These are phyloP conservation scores for Onthophagus sagittarius DNA, from an alignment of 2,888 invertebrate genomes.

Conservation along the genomic window DNA sequence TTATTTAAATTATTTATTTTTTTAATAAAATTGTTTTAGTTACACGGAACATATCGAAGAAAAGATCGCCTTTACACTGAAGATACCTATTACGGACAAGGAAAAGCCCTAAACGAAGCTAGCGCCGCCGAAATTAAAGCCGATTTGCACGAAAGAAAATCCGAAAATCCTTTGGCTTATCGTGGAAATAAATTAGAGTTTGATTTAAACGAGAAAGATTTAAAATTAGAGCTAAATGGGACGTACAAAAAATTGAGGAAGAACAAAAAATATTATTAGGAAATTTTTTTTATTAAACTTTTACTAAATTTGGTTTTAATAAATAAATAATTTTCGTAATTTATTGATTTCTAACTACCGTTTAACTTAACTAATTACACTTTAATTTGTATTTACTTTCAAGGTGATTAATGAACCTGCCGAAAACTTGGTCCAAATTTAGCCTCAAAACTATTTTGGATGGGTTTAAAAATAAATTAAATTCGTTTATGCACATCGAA, in stretches of 20 bases:
- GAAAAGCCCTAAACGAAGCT: constrained; percentile 52
- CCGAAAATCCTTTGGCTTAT: constrained; percentile 52
- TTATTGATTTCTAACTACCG: background rate
- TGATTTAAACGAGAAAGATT: constrained; percentile 34
- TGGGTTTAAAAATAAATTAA: too few species aligned
- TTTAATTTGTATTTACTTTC: too few species aligned
- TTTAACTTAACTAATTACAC: too few species aligned
- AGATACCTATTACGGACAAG: constrained; percentile 60
- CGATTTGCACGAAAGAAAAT: constrained; percentile 48
- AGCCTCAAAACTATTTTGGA: too few species aligned
- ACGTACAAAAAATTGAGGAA: constrained; percentile 4
- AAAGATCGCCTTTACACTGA: constrained; percentile 64
- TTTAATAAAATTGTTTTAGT: constrained; percentile 42
- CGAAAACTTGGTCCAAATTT: too few species aligned
- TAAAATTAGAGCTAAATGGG: constrained; percentile 10
- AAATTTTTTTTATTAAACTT: background rate
- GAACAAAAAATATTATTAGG: constrained; percentile 15
- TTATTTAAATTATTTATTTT: constrained; percentile 23
- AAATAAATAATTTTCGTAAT: background rate
- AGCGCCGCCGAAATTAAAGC: constrained; percentile 52
- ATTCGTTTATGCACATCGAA: background rate
- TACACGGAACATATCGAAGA: constrained; percentile 65
- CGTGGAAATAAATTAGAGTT: constrained; percentile 43
- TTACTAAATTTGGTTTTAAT: background rate
- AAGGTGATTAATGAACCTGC: too few species aligned